phyloP scores from a whole-genome alignment of 2,113 vertebrate genomes.

The Hippocampus abdominalis region DNA sequence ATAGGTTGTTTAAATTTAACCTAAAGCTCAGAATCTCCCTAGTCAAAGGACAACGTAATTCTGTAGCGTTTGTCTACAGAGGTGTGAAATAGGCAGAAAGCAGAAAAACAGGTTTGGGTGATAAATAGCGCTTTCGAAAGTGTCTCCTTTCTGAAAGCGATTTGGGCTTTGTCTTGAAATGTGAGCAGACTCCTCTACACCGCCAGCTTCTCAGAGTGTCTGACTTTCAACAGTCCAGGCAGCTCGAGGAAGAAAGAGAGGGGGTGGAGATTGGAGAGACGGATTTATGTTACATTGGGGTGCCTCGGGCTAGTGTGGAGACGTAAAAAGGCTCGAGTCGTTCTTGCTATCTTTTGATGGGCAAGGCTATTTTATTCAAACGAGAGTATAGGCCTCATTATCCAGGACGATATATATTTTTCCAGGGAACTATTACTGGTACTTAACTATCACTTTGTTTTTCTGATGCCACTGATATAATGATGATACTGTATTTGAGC shows the following conservation, averaged over 20 bases:
- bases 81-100: conserved; percentile 36
- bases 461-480: no score
- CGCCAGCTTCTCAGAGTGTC: conserved; percentile 56
- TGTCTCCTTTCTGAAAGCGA: conserved; percentile 65
- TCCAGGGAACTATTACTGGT: no score
- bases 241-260: conserved; percentile 15
- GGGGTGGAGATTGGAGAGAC: conserved; percentile 19
- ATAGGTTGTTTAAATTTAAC: neutral
- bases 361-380: conserved; percentile 49
- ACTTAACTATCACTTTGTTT: no score
- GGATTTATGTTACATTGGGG: conserved; percentile 54
- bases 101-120: conserved; percentile 62
- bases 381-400: neutral
- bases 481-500: no score
- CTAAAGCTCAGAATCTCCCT: neutral
- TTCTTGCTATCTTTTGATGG: conserved; percentile 49
- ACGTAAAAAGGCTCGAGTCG: conserved; percentile 48
- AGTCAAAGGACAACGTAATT: conserved; percentile 7
- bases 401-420: no score
- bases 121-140: conserved; percentile 61
- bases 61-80: conserved; percentile 18
- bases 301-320: conserved; percentile 32
- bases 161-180: conserved; percentile 67
- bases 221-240: conserved; percentile 31
- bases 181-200: conserved; percentile 39